Evolutionary conservation across 2,113 vertebrate genomes (phyloP).

Genomic region (Boulengeromyrus knoepffleri): DNA sequence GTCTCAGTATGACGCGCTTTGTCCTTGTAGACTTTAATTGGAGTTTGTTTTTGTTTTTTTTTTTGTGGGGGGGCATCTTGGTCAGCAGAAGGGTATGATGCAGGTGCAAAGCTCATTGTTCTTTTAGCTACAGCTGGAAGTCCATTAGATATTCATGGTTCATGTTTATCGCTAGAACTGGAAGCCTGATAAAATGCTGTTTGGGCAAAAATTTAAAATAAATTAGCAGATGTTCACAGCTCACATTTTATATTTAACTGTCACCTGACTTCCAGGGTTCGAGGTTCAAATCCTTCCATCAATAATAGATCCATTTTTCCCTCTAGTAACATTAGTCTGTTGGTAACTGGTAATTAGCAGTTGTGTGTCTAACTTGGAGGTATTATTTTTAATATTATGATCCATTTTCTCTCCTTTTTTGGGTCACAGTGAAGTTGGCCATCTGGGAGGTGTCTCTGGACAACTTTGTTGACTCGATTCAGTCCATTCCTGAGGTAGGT

Average conservation of each 20-base stretch:
- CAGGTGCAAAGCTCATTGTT: background rate
- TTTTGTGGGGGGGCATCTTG: background rate
- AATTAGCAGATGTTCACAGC: background rate
- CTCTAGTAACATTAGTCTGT: background rate
- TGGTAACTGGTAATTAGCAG: background rate
- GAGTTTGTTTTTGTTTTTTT: background rate
- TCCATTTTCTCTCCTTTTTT: background rate
- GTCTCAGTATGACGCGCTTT: background rate
- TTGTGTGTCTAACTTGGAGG: background rate
- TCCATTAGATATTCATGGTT: background rate
- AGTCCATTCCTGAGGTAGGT: conserved; percentile 93
- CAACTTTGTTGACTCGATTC: conserved; percentile 93
- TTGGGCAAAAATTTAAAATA: background rate
- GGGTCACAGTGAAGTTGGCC: conserved; percentile 83
- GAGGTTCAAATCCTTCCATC: background rate
- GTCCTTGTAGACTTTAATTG: background rate
- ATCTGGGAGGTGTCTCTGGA: conserved; percentile 95
- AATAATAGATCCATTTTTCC: background rate
- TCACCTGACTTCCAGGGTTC: background rate
- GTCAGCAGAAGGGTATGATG: background rate
- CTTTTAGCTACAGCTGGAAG: background rate
- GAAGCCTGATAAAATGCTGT: background rate
- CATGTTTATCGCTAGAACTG: background rate
- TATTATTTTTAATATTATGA: background rate
- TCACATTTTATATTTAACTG: background rate